Percentiles rank a stretch among this genome's conserved stretches.
These are phyloP conservation scores for Kryptolebias ocellatus DNA, from an alignment of 2,797 vertebrate species.

Conservation along the genomic window DNA sequence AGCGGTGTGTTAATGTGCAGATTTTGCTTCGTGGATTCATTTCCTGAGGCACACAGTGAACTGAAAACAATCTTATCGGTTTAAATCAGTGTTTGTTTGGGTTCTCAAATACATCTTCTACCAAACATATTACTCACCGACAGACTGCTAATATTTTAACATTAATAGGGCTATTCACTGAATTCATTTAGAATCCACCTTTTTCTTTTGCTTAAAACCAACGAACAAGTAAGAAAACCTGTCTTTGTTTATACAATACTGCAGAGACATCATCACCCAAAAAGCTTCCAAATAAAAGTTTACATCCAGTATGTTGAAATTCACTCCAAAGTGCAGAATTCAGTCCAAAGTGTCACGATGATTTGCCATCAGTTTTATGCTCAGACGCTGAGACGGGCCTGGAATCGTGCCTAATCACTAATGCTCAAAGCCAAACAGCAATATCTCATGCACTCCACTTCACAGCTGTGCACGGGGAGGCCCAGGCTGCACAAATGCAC, in stretches of 20 bases:
- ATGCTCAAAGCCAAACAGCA: constrained; percentile 23
- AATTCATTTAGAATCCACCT: too few species aligned
- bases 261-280: too few species aligned
- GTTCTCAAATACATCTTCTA: constrained; percentile 45
- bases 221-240: neutral
- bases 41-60: constrained; percentile 69
- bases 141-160: too few species aligned
- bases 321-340: constrained; percentile 10
- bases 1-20: neutral
- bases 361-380: constrained; percentile 14
- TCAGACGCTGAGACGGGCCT: constrained; percentile 2
- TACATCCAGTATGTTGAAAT: neutral
- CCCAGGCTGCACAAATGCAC: constrained; percentile 5
- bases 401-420: constrained; percentile 27
- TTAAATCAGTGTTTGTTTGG: constrained; percentile 49
- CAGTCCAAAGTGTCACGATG: neutral
- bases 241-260: neutral
- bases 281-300: neutral
- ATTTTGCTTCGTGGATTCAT: constrained; percentile 59
- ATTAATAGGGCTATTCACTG: neutral
- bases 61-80: constrained; percentile 60
- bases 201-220: too few species aligned
- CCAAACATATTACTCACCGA: neutral
- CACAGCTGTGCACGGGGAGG: constrained; percentile 14
- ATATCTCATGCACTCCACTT: constrained; percentile 5